Evolutionary conservation across 2,113 vertebrate species (phyloP).

Genomic region (Syngnathus scovelli): DNA sequence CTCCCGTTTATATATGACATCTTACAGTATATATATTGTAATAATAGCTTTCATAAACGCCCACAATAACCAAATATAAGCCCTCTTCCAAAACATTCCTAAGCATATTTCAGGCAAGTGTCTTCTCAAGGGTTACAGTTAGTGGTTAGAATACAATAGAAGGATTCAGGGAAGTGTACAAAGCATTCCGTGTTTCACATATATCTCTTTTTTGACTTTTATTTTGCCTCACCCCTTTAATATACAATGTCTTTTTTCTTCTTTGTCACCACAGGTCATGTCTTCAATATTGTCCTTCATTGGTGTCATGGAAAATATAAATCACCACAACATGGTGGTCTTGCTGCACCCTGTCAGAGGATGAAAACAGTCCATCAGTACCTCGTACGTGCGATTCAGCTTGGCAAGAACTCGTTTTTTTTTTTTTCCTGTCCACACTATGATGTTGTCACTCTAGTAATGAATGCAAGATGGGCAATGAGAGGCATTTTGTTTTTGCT

Average conservation of each 20-base stretch:
- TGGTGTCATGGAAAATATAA: not conserved
- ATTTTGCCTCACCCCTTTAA: conserved; percentile 26
- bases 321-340: conserved; percentile 1
- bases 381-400: conserved; percentile 34
- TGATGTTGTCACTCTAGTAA: conserved; percentile 52
- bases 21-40: not conserved
- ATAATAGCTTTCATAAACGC: conserved; percentile 21
- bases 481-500: conserved; percentile 31
- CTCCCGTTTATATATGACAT: conserved; percentile 12
- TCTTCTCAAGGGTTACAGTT: conserved; percentile 56
- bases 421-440: conserved; percentile 24
- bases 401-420: conserved; percentile 35
- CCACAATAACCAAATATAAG: conserved; percentile 11
- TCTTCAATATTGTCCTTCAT: not conserved
- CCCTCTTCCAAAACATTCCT: conserved; percentile 42
- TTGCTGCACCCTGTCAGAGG: conserved; percentile 46
- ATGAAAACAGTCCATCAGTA: conserved; percentile 46
- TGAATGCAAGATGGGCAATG: conserved; percentile 45
- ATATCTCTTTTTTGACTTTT: conserved; percentile 34
- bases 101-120: conserved; percentile 54
- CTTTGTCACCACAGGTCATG: not conserved
- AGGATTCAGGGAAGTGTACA: conserved; percentile 48
- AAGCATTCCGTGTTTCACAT: conserved; percentile 45
- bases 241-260: not conserved
- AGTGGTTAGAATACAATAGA: conserved; percentile 61